These are phyloP conservation scores for Exaiptasia diaphana DNA, from an alignment of 64 coral and sea anemone genomes.

Conservation along the genomic window DNA sequence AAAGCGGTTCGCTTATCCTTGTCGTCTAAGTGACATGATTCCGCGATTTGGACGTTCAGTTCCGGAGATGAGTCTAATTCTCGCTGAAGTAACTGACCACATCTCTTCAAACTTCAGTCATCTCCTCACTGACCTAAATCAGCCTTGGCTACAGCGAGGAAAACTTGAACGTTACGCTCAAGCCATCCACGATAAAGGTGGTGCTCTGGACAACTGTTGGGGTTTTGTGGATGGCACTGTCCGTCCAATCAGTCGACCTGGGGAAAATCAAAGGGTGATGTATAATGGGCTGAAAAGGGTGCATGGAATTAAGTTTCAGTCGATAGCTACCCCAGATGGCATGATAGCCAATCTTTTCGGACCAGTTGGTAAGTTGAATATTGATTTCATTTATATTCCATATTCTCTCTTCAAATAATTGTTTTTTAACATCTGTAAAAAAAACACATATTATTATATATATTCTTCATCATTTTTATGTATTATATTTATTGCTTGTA, in stretches of 20 bases:
- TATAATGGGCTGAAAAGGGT: slow-evolving; percentile 46
- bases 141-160: slow-evolving; percentile 35
- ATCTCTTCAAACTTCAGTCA: slow-evolving; percentile 6
- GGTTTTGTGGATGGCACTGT: slow-evolving; percentile 62
- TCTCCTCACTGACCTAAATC: slow-evolving; percentile 36
- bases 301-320: slow-evolving; percentile 29
- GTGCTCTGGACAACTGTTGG: slow-evolving; percentile 38
- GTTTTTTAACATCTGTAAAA: too few relatives aligned
- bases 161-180: neutral
- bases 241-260: slow-evolving; percentile 10
- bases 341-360: slow-evolving; percentile 42
- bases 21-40: slow-evolving; percentile 57
- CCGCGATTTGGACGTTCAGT: slow-evolving; percentile 63
- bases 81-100: slow-evolving; percentile 22
- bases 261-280: slow-evolving; percentile 16
- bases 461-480: too few relatives aligned
- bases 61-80: slow-evolving; percentile 49
- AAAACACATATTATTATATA: too few relatives aligned
- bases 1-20: neutral
- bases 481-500: too few relatives aligned
- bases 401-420: too few relatives aligned
- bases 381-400: too few relatives aligned
- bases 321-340: slow-evolving; percentile 25
- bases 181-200: slow-evolving; percentile 13
- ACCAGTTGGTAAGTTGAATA: slow-evolving; percentile 30